These are phyloP conservation scores for Mycalesis mineus DNA, from an alignment of 2,888 invertebrate species.

Conservation along the genomic window DNA sequence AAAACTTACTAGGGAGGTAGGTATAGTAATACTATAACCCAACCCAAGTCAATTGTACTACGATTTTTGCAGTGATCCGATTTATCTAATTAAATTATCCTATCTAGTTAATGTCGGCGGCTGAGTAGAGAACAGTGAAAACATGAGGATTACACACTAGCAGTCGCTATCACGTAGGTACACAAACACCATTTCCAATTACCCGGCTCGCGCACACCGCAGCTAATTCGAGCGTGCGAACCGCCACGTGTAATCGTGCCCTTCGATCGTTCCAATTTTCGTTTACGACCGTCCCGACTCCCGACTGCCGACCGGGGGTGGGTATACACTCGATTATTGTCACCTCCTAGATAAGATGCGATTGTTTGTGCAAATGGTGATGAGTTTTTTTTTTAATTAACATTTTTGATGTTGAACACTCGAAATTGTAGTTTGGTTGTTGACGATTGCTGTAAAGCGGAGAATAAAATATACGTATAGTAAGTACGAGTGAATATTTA, in stretches of 20 bases:
- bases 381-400: constrained; percentile 23
- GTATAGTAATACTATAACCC: too few species aligned
- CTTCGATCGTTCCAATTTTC: constrained; percentile 55
- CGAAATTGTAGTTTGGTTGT: too few species aligned
- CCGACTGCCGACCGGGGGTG: constrained; percentile 28
- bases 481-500: too few species aligned
- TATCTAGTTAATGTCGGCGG: too few species aligned
- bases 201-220: constrained; percentile 41
- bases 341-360: constrained; percentile 23
- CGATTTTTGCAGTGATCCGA: too few species aligned
- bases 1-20: too few species aligned
- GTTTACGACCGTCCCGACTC: constrained; percentile 44
- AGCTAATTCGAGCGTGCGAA: constrained; percentile 56
- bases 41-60: too few species aligned
- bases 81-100: too few species aligned
- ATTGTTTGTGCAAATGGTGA: constrained; percentile 26
- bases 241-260: constrained; percentile 41
- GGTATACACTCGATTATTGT: constrained; percentile 28
- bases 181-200: constrained; percentile 57
- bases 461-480: too few species aligned
- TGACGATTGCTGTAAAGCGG: too few species aligned
- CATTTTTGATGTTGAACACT: background rate
- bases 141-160: constrained; percentile 9
- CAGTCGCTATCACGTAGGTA: constrained; percentile 16
- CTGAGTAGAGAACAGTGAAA: background rate